phyloP scores from a whole-genome alignment of 1,140 invertebrate genomes.

The Vanessa tameamea region DNA sequence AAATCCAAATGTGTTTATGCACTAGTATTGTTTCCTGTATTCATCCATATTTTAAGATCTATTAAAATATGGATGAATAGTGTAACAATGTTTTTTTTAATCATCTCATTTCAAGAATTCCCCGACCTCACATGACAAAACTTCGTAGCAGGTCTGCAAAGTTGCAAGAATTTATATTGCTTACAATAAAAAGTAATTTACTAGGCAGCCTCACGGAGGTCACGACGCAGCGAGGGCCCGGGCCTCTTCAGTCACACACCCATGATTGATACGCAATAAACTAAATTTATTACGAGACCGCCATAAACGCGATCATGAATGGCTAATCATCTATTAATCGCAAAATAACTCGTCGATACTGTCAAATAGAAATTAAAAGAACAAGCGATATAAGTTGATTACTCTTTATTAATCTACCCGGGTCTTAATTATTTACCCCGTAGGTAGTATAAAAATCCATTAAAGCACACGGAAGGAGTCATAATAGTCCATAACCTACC shows the following conservation, averaged over 20 bases:
- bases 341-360: conserved; percentile 74
- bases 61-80: too few relatives aligned
- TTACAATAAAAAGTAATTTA: conserved; percentile 51
- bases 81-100: too few relatives aligned
- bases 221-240: conserved; percentile 39
- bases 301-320: conserved; percentile 66
- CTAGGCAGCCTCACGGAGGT: conserved; percentile 44
- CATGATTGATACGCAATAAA: conserved; percentile 75
- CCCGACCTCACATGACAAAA: conserved; percentile 12
- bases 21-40: too few relatives aligned
- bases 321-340: conserved; percentile 75
- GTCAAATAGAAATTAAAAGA: conserved; percentile 74
- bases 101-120: not conserved
- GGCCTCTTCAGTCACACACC: conserved; percentile 38
- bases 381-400: conserved; percentile 71
- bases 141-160: conserved; percentile 12
- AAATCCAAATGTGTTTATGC: too few relatives aligned
- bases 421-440: conserved; percentile 43
- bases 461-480: conserved; percentile 61
- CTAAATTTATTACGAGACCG: conserved; percentile 68
- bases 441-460: conserved; percentile 43
- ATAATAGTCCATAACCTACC: conserved; percentile 69
- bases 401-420: conserved; percentile 27
- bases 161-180: conserved; percentile 37
- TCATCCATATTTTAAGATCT: too few relatives aligned